Evolutionary conservation across 2,888 invertebrate genomes (phyloP), one percentile per base, ranked within the genome.

Genomic region (Acanthosepion pharaonis): DNA sequence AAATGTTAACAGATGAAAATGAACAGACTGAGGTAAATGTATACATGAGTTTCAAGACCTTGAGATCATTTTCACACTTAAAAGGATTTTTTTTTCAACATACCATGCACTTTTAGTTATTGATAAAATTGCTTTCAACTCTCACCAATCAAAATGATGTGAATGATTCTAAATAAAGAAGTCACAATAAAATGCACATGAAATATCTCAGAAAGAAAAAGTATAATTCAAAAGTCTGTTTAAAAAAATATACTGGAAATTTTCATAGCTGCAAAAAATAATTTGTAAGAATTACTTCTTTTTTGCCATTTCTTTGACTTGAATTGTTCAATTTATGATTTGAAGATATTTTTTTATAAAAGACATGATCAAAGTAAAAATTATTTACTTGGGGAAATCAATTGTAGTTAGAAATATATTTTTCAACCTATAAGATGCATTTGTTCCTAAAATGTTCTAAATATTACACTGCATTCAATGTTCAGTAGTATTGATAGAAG

Each of bases 401-500:
- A 78, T 78, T 78, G 78, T 78, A 78, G 78, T 78, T 78, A 78
- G 78, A 78, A 78, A 78, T 78, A 78, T 78, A 78, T 78, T n/a
- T 78, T 20, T 23, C 59, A 59, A 15, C 11, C 9, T n/a, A 78
- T 78, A 78, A n/a, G n/a, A 78, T 78, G 78, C 78, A n/a, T 9
- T 78, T 78, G n/a, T 78, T 18, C 18, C 5, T 18, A 5, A 59
- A 59, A 23, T 20, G 20, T 78, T 78, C 15, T n/a, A 78, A n/a
- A 78, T 33, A 78, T n/a, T 78, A 33, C 23, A 33, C n/a, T 33
- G 11, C 11, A n/a, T 15, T n/a, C 9, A 8, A 78, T 11, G n/a
- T 78, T 78, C 78, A 78, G 33, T 78, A 78, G 11, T 78, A n/a
- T 15, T 33, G n/a, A 78, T 11, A 78, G 3, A 28, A 78, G 9